phyloP scores from a whole-genome alignment of 1,140 invertebrate species.

The Anoplolepis gracilipes region DNA sequence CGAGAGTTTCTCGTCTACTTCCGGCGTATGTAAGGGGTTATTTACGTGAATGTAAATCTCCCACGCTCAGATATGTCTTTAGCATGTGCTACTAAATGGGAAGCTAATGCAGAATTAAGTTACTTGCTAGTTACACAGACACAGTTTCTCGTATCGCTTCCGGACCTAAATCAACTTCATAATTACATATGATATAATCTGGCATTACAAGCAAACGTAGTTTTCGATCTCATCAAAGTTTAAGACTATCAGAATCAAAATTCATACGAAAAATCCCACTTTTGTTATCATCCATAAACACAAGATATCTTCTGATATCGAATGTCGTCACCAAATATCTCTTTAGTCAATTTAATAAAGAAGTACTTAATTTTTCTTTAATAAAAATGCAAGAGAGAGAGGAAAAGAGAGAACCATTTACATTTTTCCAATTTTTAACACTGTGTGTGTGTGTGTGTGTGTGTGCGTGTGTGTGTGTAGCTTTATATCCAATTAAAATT shows the following conservation, averaged over 20 bases:
- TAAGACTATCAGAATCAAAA: slow-evolving; percentile 36
- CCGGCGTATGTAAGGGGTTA: slow-evolving; percentile 14
- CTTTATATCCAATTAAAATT: neutral
- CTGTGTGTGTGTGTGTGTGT: no score
- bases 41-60: slow-evolving; percentile 55
- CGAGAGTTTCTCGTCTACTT: slow-evolving; percentile 46
- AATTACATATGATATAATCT: slow-evolving; percentile 63
- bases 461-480: no score
- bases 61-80: slow-evolving; percentile 31
- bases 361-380: neutral
- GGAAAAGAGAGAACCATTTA: no score
- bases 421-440: neutral
- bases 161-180: slow-evolving; percentile 66
- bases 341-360: no score
- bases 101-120: slow-evolving; percentile 52
- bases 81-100: slow-evolving; percentile 37
- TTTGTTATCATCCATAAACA: neutral
- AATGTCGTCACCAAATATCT: neutral
- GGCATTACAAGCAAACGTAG: slow-evolving; percentile 49
- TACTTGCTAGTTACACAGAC: slow-evolving; percentile 43
- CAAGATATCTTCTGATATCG: no score
- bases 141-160: slow-evolving; percentile 52
- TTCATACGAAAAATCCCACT: slow-evolving; percentile 21
- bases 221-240: slow-evolving; percentile 56
- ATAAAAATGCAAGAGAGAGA: neutral